phyloP scores from a whole-genome alignment of 2,113 vertebrate genomes.

The Numenius arquata region DNA sequence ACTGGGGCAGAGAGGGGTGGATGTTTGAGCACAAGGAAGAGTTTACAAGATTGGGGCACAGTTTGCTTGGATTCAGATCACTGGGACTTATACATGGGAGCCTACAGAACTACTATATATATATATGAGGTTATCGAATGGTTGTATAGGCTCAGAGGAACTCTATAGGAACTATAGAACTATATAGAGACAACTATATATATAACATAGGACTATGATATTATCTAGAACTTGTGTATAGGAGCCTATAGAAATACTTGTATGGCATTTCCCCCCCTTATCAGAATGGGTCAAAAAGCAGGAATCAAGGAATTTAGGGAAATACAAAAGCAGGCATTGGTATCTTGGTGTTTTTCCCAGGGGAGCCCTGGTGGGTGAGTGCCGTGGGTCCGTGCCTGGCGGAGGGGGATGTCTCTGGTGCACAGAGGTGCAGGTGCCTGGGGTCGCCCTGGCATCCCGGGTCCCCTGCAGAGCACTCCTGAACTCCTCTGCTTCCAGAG shows the following conservation, averaged over 20 bases:
- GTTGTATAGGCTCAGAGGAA: neutral
- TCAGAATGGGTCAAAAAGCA: neutral
- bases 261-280: neutral
- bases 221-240: neutral
- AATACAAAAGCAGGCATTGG: neutral
- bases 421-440: neutral
- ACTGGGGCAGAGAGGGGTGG: neutral
- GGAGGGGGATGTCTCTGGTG: neutral
- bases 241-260: neutral
- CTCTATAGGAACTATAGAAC: neutral
- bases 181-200: neutral
- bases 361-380: fast-evolving
- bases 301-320: neutral
- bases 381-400: fast-evolving
- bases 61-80: neutral
- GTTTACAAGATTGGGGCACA: neutral
- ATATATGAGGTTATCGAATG: neutral
- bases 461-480: neutral
- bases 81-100: neutral
- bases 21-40: neutral
- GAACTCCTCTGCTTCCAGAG: neutral
- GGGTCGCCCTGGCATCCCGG: neutral
- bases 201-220: neutral
- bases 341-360: neutral
- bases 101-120: neutral